These are phyloP conservation scores for Alca torda DNA, from an alignment of 2,797 vertebrate genomes.

Conservation along the genomic window DNA sequence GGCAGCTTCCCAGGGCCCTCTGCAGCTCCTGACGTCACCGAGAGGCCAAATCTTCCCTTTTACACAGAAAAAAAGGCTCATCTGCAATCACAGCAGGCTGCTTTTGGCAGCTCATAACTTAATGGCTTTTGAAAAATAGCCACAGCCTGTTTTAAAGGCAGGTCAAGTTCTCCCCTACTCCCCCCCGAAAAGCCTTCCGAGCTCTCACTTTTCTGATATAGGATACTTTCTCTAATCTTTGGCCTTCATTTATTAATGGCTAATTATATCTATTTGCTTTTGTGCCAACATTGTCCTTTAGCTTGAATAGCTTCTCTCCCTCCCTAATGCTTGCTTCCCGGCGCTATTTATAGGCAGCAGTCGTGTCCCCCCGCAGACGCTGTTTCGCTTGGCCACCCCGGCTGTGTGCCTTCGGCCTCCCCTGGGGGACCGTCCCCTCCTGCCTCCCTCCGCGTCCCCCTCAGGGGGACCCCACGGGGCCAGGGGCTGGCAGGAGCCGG, in stretches of 20 bases:
- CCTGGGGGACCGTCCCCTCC: not conserved
- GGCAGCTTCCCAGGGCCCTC: not conserved
- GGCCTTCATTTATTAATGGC: conserved; percentile 32
- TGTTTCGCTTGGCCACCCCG: not conserved
- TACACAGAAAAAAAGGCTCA: not conserved
- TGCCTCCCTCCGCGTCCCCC: not conserved
- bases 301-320: not conserved
- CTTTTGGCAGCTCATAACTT: not conserved
- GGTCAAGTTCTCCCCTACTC: not conserved
- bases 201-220: conserved; percentile 4
- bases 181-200: not conserved
- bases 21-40: fast-evolving
- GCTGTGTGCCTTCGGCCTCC: not conserved
- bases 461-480: not conserved
- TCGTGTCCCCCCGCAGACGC: not conserved
- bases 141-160: not conserved
- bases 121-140: not conserved
- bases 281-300: conserved; percentile 46
- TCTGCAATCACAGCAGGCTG: not conserved
- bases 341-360: conserved; percentile 35
- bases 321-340: not conserved
- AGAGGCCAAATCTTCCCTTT: not conserved
- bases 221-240: conserved; percentile 35
- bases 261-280: conserved; percentile 54
- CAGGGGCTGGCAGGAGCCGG: not conserved